Conservation (phyloP, 2,888 invertebrate genomes). For the Isoperla grammatica region DNA sequence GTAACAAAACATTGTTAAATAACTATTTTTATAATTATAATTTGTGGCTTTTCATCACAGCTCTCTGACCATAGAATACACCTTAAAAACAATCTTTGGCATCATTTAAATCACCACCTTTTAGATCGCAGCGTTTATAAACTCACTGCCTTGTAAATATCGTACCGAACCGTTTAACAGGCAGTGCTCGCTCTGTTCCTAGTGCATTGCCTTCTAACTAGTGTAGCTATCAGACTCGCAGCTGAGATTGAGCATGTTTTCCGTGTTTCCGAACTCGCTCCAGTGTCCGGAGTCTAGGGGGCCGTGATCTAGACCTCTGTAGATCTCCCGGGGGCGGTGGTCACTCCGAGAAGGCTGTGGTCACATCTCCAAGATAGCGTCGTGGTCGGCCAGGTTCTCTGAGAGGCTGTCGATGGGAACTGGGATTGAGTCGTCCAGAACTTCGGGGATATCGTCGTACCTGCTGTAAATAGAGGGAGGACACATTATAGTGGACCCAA, state of each 20-base stretch:
- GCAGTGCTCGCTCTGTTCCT: no score
- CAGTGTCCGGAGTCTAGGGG: conserved; percentile 26
- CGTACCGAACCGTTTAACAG: no score
- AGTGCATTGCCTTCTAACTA: no score
- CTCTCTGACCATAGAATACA: no score
- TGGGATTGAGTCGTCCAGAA: conserved; percentile 29
- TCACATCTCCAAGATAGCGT: conserved; percentile 32
- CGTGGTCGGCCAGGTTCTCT: conserved; percentile 29
- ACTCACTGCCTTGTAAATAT: no score
- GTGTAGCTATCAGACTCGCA: neutral
- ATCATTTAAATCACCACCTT: no score
- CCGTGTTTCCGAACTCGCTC: conserved; percentile 21
- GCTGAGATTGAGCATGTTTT: neutral
- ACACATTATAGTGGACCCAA: no score
- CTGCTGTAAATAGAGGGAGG: conserved; percentile 12
- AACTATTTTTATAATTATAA: no score
- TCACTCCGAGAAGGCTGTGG: conserved; percentile 27
- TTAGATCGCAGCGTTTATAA: no score
- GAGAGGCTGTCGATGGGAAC: conserved; percentile 24
- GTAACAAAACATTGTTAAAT: no score
- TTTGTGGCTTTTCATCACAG: no score
- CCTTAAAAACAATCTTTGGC: no score
- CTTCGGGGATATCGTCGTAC: conserved; percentile 30
- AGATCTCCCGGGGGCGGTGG: conserved; percentile 19
- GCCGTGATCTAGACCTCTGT: neutral